Base-by-base conservation (phyloP, 2,888 invertebrate species). In the Stenichneumon culpator region DNA sequence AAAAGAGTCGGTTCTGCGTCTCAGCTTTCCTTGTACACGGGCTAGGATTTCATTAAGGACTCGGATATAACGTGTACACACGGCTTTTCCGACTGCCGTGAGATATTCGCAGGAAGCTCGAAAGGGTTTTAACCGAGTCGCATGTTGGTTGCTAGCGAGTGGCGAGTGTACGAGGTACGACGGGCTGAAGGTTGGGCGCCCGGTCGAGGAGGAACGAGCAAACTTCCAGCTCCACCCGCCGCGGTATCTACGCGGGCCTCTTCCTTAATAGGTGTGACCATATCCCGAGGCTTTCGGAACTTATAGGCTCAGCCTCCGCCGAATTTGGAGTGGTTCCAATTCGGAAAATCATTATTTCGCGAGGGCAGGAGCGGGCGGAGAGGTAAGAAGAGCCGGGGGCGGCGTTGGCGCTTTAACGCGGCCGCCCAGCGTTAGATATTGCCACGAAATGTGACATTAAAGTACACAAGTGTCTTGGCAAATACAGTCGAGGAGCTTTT, bases 311-410 rank as follows among this genome's bases (percentile, higher is more conserved):
- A 54, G 80, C 73, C 63, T 80, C 86, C 79, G 79, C 82, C 80
- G 83, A 88, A 87, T 88, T 87, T 89, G 90, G 90, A 88, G 79
- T 65, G 75, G 65, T 79, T 88, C 90, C 89, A 89, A 88, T 86
- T 86, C 83, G 83, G 72, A 78, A 87, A 86, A 87, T 88, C 85
- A 86, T 83, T 80, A 79, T 80, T 79, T 82, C 68, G 60, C 72
- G 68, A 79, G 63, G 3, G 1, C 0, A 68, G 86, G 82, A 65
- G 39, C 36, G 57, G 47, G 70, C 32, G 54, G 25, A 28, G 47
- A 67, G 57, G 68, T 39, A 44, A 39, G 36, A 68, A 57, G 16
- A 44, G 44, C 36, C 28, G 44, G 19, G 47, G 28, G 36, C 60
- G 73, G 74, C 68, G 57, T 75, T 72, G 63, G 74, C 74, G 69